phyloP scores from a whole-genome alignment of 1,140 invertebrate genomes.

The Macrosteles quadrilineatus region DNA sequence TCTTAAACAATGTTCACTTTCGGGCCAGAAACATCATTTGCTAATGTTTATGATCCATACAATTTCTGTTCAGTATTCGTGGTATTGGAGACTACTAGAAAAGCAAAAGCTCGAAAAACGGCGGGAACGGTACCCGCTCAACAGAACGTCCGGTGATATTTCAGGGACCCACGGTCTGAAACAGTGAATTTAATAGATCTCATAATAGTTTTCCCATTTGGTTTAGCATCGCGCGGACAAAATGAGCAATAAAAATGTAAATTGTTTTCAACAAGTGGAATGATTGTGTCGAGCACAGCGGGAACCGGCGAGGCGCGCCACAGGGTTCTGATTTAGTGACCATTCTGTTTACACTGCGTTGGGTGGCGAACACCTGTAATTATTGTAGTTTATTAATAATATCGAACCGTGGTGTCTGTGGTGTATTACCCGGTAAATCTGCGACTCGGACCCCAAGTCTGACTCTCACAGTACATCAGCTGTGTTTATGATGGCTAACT shows the following conservation, averaged over 20 bases:
- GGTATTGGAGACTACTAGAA: too few relatives aligned
- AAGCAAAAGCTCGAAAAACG: too few relatives aligned
- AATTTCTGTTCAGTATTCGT: too few relatives aligned
- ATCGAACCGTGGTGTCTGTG: not conserved
- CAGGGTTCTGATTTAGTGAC: slow-evolving; percentile 14
- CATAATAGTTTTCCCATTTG: slow-evolving; percentile 27
- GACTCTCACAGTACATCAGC: not conserved
- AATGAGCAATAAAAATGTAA: slow-evolving; percentile 34
- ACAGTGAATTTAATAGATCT: slow-evolving; percentile 25
- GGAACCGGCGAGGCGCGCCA: not conserved
- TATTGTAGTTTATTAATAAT: slow-evolving; percentile 31
- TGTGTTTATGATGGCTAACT: slow-evolving; percentile 1
- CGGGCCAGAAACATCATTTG: too few relatives aligned
- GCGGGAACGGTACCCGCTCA: too few relatives aligned
- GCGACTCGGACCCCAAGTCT: not conserved
- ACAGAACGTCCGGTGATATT: too few relatives aligned
- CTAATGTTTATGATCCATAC: too few relatives aligned
- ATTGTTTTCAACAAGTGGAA: slow-evolving; percentile 32
- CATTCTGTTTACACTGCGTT: slow-evolving; percentile 17
- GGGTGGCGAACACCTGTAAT: slow-evolving; percentile 28
- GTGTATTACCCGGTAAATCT: slow-evolving; percentile 21
- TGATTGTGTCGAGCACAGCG: slow-evolving; percentile 7
- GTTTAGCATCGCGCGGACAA: slow-evolving; percentile 12
- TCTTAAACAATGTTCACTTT: too few relatives aligned
- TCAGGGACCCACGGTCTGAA: too few relatives aligned